A percentile compares a stretch with the other conserved stretches of the same genome.
These are phyloP conservation scores for Sminthurides aquaticus DNA, from an alignment of 2,888 invertebrate genomes.

Conservation along the genomic window DNA sequence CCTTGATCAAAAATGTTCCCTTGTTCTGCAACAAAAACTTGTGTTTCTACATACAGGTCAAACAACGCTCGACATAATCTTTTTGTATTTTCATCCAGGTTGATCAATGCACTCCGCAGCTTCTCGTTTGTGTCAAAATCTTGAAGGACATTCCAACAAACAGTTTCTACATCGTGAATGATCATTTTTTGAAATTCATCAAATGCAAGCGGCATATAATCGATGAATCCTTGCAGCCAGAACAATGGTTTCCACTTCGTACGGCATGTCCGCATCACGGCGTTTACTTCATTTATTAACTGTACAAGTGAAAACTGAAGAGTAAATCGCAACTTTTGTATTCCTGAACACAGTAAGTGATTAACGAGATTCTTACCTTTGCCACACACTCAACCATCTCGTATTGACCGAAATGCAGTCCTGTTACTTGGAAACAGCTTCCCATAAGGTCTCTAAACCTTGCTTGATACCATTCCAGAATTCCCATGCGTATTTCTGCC, in stretches of 20 bases:
- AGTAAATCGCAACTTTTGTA: not conserved
- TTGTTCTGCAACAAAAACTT: conserved; percentile 32
- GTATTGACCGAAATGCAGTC: not conserved
- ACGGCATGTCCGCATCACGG: conserved; percentile 24
- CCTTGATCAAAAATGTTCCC: conserved; percentile 20
- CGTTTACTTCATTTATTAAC: conserved; percentile 35
- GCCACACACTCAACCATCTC: conserved; percentile 12
- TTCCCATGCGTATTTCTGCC: conserved; percentile 32
- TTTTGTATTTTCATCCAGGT: conserved; percentile 21
- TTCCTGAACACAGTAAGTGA: not conserved
- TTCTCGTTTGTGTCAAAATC: conserved; percentile 26
- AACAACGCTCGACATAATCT: conserved; percentile 31
- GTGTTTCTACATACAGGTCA: conserved; percentile 32
- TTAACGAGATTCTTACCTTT: conserved; percentile 12
- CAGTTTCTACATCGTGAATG: conserved; percentile 37
- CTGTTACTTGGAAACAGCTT: not conserved
- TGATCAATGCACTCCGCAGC: conserved; percentile 27
- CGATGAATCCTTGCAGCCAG: conserved; percentile 28
- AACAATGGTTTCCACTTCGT: conserved; percentile 34
- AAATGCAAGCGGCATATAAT: conserved; percentile 35
- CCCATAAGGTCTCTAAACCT: conserved; percentile 12
- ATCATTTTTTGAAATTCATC: conserved; percentile 42
- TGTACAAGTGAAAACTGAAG: conserved; percentile 9
- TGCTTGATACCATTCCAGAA: conserved; percentile 39
- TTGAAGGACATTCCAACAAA: conserved; percentile 28